Percentiles rank a stretch among this genome's conserved stretches.
Conservation (phyloP, 2,797 vertebrate genomes). For the Toxotes lorentzi region DNA sequence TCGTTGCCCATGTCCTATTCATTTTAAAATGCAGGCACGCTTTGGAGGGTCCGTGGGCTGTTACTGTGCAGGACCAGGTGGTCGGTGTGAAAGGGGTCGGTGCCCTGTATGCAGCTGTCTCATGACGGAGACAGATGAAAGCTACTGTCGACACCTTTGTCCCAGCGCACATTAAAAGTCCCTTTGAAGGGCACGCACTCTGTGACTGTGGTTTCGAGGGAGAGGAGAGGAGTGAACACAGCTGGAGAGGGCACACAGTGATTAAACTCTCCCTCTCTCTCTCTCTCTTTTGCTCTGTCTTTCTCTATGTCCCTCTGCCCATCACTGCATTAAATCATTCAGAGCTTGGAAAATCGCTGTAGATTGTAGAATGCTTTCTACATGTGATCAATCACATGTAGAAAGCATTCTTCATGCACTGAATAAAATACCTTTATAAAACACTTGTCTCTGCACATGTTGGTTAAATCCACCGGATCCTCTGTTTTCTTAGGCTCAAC, state of each 20-base stretch:
- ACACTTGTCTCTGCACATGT: conserved; percentile 8
- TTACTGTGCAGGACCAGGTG: conserved; percentile 53
- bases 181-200: conserved; percentile 74
- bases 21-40: background rate
- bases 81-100: conserved; percentile 14
- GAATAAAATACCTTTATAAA: background rate
- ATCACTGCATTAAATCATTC: conserved; percentile 46
- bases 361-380: too few species aligned
- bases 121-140: conserved; percentile 66
- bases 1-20: background rate
- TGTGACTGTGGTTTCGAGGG: conserved; percentile 38
- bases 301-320: background rate
- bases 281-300: background rate
- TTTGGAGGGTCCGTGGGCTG: background rate
- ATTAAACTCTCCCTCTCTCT: conserved; percentile 30
- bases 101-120: conserved; percentile 60
- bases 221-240: conserved; percentile 42
- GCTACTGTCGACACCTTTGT: conserved; percentile 71
- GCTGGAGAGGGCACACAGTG: conserved; percentile 47
- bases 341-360: conserved; percentile 36
- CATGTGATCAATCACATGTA: too few species aligned
- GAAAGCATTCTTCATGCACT: background rate
- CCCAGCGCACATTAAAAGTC: conserved; percentile 74
- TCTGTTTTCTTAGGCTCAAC: conserved; percentile 86
- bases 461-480: conserved; percentile 13